A percentile compares a stretch with the other conserved stretches of the same genome.
Conservation (phyloP, 2,797 vertebrate genomes). For the Phoxinus dragarum region DNA sequence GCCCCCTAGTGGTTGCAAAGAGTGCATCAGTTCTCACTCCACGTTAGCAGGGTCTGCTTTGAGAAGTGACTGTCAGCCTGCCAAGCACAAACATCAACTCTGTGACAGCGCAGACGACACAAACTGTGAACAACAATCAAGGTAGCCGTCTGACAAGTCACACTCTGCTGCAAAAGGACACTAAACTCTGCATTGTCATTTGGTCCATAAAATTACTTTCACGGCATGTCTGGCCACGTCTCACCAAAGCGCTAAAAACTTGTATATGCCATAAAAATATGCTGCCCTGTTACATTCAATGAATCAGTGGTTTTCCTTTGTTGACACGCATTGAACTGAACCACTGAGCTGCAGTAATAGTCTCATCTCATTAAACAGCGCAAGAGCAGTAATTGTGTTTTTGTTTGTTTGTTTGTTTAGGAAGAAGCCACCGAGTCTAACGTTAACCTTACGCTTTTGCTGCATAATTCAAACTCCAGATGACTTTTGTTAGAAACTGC, state of each 20-base stretch:
- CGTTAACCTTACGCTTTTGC: not conserved
- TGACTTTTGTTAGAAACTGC: conserved; percentile 11
- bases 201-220: conserved; percentile 14
- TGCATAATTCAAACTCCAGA: conserved; percentile 33
- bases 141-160: conserved; percentile 60
- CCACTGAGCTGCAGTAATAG: conserved; percentile 9
- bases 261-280: conserved; percentile 2
- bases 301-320: not conserved
- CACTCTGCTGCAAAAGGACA: conserved; percentile 45
- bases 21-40: conserved; percentile 61
- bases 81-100: conserved; percentile 65
- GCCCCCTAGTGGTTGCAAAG: conserved; percentile 60
- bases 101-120: conserved; percentile 62
- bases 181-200: conserved; percentile 39
- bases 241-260: conserved; percentile 3
- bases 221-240: conserved; percentile 21
- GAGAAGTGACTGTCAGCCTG: conserved; percentile 63
- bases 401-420: conserved; percentile 25
- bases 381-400: not conserved
- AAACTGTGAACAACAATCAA: conserved; percentile 67
- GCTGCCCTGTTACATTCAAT: not conserved
- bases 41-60: conserved; percentile 52
- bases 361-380: conserved; percentile 17
- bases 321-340: conserved; percentile 13
- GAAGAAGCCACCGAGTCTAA: not conserved